Conservation (phyloP, 2,888 invertebrate species). For the Caradrina kadenii region DNA sequence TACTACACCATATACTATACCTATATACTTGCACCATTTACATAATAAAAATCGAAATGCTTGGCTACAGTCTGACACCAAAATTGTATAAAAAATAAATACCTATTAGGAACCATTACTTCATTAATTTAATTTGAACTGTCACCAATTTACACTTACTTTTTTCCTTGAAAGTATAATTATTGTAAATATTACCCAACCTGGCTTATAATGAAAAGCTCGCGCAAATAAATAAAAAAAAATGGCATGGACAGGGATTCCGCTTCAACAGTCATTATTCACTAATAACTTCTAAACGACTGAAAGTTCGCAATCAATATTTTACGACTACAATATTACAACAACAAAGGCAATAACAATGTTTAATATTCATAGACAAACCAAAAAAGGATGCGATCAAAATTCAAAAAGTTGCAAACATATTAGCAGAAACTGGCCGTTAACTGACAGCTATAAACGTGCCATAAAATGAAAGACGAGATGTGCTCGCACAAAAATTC, state of each 20-base stretch:
- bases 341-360: neutral
- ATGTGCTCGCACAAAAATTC: constrained; percentile 78
- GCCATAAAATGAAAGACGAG: constrained; percentile 74
- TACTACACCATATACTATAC: too few species aligned
- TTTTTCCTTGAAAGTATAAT: neutral
- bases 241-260: too few species aligned
- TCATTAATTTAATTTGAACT: neutral
- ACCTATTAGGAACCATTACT: neutral
- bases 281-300: too few species aligned
- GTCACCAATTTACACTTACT: neutral
- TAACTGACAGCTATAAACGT: constrained; percentile 65
- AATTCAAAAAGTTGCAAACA: constrained; percentile 36
- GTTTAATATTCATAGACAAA: neutral
- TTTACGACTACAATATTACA: constrained; percentile 1
- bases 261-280: too few species aligned
- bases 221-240: too few species aligned
- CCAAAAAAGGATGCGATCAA: constrained; percentile 1
- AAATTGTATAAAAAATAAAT: too few species aligned
- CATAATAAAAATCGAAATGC: too few species aligned
- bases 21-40: too few species aligned
- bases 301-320: neutral
- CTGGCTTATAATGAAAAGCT: too few species aligned
- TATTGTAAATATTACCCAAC: neutral
- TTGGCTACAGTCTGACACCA: too few species aligned
- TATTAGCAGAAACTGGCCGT: constrained; percentile 44